Conservation (phyloP, 2,888 invertebrate species). For the Caradrina kadenii region DNA sequence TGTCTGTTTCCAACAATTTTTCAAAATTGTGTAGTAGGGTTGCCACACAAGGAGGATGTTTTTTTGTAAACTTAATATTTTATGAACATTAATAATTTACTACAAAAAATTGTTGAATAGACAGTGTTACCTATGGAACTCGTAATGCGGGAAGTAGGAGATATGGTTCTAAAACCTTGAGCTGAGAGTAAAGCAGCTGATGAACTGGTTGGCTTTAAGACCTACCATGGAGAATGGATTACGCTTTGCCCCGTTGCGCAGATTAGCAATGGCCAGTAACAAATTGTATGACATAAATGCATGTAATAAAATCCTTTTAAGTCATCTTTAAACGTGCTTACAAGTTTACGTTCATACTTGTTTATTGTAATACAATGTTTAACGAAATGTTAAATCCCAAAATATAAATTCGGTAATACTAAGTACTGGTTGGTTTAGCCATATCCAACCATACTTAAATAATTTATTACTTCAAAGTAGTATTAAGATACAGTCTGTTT, state of each 20-base stretch:
- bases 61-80: too few species aligned
- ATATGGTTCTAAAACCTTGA: neutral
- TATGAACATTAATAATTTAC: too few species aligned
- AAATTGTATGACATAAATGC: slow-evolving; percentile 5
- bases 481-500: too few species aligned
- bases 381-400: slow-evolving; percentile 2
- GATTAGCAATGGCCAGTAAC: slow-evolving; percentile 28
- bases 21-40: neutral
- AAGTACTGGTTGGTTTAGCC: too few species aligned
- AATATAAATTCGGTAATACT: neutral
- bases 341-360: slow-evolving; percentile 17
- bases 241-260: neutral
- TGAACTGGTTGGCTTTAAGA: slow-evolving; percentile 4
- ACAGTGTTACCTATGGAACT: too few species aligned
- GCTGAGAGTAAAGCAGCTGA: slow-evolving; percentile 3
- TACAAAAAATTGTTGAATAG: too few species aligned
- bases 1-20: too few species aligned
- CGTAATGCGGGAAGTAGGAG: too few species aligned
- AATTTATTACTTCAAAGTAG: too few species aligned
- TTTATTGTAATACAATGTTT: slow-evolving; percentile 16
- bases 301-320: slow-evolving; percentile 3
- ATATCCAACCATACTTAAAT: neutral
- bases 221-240: slow-evolving; percentile 8
- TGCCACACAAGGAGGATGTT: too few species aligned
- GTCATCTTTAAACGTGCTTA: slow-evolving; percentile 15